Percentiles rank a stretch among this genome's conserved stretches.
Evolutionary conservation across 2,888 invertebrate genomes (phyloP).

Genomic region (Cotesia congregata): DNA sequence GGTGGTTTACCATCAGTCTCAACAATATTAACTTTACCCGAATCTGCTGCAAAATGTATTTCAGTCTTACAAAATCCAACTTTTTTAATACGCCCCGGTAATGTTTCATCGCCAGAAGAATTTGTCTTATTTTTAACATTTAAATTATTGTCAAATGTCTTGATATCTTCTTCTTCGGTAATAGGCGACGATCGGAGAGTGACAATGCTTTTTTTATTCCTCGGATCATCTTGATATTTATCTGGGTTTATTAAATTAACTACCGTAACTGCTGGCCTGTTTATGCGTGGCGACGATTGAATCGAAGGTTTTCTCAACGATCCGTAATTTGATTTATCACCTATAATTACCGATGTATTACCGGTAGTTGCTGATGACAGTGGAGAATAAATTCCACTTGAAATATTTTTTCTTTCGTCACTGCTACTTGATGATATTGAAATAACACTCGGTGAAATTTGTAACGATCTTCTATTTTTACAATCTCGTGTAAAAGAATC

Average conservation of each 20-base stretch:
- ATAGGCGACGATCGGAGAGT: conserved; percentile 19
- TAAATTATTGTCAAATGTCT: neutral
- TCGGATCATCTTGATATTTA: conserved; percentile 18
- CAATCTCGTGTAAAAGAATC: conserved; percentile 77
- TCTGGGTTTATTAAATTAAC: conserved; percentile 37
- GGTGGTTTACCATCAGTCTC: conserved; percentile 91
- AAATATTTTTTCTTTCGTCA: conserved; percentile 41
- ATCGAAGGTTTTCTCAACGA: conserved; percentile 13
- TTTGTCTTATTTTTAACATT: conserved; percentile 18
- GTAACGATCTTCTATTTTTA: conserved; percentile 77
- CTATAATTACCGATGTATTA: conserved; percentile 14
- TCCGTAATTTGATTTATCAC: conserved; percentile 20
- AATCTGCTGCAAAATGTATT: conserved; percentile 88
- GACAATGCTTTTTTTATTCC: conserved; percentile 33
- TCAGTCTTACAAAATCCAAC: conserved; percentile 92
- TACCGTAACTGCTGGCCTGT: conserved; percentile 35
- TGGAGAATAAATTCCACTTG: conserved; percentile 24
- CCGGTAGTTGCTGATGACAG: neutral
- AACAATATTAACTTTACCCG: conserved; percentile 88
- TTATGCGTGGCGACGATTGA: conserved; percentile 14
- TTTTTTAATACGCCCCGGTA: conserved; percentile 74
- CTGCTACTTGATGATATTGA: neutral
- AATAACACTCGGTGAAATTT: conserved; percentile 70
- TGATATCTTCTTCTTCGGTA: neutral
- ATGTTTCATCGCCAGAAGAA: conserved; percentile 25